These are phyloP conservation scores for Leptosomus discolor DNA, from an alignment of 2,113 vertebrate species.

Conservation along the genomic window DNA sequence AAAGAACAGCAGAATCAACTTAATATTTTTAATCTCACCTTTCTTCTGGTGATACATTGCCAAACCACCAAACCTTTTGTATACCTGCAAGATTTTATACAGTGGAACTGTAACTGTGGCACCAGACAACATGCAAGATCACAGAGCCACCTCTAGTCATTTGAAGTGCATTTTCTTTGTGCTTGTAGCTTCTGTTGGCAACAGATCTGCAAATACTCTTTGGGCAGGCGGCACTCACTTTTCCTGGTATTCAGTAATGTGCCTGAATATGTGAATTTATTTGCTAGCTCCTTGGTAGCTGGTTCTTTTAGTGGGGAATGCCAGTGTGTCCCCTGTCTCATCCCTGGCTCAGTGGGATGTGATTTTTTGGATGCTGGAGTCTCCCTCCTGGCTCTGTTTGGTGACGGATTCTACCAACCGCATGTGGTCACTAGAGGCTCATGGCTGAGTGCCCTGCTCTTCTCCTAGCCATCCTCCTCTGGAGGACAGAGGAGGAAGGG, in stretches of 20 bases:
- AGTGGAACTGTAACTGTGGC: not conserved
- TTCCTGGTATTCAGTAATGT: not conserved
- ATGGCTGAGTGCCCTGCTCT: not conserved
- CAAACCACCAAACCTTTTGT: not conserved
- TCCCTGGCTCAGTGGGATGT: not conserved
- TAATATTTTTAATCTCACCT: not conserved
- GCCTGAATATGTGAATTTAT: not conserved
- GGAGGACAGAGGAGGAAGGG: not conserved
- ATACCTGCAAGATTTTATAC: not conserved
- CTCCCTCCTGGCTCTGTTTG: not conserved
- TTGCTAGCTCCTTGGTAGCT: not conserved
- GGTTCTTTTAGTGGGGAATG: not conserved
- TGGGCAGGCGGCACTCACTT: not conserved
- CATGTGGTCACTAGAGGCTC: rapidly evolving
- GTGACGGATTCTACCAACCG: not conserved
- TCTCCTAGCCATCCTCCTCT: not conserved
- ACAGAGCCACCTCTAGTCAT: not conserved
- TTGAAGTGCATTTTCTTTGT: not conserved
- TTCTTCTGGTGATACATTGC: not conserved
- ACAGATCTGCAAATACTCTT: not conserved
- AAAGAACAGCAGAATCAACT: not conserved
- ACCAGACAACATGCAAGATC: not conserved
- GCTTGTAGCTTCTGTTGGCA: not conserved
- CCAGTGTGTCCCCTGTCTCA: not conserved
- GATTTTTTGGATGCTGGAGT: not conserved